Evolutionary conservation across 2,113 vertebrate genomes (phyloP).

Genomic region (Progne subis): DNA sequence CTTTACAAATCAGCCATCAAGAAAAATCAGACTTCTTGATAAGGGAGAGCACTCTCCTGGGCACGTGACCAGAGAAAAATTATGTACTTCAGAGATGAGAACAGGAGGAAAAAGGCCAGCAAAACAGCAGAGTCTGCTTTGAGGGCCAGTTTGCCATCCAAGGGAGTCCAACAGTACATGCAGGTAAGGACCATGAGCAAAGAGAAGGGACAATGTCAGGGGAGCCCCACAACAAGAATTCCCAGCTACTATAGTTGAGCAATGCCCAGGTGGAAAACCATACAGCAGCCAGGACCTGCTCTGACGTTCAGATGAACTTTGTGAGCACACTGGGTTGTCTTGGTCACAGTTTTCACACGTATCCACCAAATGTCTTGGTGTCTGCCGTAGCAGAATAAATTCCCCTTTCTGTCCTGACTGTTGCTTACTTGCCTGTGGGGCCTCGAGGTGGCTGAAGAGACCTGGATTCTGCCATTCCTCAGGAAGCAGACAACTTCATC

Average conservation of each 20-base stretch:
- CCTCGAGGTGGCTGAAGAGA: not conserved
- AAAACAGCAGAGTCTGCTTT: not conserved
- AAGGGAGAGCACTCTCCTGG: not conserved
- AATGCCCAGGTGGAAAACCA: not conserved
- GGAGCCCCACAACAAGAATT: not conserved
- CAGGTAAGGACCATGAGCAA: not conserved
- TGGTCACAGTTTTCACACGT: not conserved
- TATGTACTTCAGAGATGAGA: not conserved
- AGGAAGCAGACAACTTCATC: not conserved
- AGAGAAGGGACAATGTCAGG: not conserved
- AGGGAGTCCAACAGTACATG: fast-evolving
- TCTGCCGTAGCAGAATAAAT: not conserved
- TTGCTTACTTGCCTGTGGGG: not conserved
- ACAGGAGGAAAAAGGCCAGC: not conserved
- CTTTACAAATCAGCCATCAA: not conserved
- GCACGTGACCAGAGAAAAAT: fast-evolving
- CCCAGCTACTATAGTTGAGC: fast-evolving
- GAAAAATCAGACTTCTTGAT: not conserved
- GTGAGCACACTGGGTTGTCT: not conserved
- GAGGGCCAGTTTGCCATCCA: not conserved
- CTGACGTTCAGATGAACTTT: not conserved
- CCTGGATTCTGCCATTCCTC: not conserved
- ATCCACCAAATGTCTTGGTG: not conserved
- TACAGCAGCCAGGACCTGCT: not conserved
- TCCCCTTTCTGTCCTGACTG: not conserved